Evolutionary conservation across 2,113 vertebrate genomes (phyloP).

Genomic region (Cyanoderma ruficeps): DNA sequence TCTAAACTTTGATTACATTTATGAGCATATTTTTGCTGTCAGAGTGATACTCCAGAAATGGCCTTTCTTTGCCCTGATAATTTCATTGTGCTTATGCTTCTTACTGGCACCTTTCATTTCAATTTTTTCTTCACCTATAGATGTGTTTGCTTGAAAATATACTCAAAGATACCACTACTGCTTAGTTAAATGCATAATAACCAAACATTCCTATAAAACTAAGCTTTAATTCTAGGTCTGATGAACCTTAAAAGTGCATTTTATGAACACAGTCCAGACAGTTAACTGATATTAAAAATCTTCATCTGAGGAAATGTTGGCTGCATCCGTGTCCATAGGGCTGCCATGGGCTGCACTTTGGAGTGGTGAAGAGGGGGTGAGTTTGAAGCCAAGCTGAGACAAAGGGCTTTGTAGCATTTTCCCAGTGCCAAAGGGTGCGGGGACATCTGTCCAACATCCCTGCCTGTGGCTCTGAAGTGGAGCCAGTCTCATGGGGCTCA

Average conservation of each 20-base stretch:
- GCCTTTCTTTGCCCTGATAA: neutral
- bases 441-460: neutral
- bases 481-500: rapidly evolving
- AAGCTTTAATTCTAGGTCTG: neutral
- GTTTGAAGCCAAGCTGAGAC: neutral
- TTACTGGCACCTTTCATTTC: neutral
- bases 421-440: neutral
- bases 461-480: neutral
- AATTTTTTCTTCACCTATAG: neutral
- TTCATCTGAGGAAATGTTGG: neutral
- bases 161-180: neutral
- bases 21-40: conserved; percentile 6
- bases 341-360: neutral
- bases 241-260: neutral
- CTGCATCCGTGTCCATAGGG: rapidly evolving
- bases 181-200: neutral
- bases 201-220: neutral
- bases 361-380: neutral
- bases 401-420: neutral
- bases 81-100: conserved; percentile 14
- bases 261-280: neutral
- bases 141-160: neutral
- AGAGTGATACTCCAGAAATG: neutral
- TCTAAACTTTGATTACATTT: conserved; percentile 20
- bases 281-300: neutral